Base-by-base conservation (phyloP, 2,888 invertebrate species). In the Oithona nana region DNA sequence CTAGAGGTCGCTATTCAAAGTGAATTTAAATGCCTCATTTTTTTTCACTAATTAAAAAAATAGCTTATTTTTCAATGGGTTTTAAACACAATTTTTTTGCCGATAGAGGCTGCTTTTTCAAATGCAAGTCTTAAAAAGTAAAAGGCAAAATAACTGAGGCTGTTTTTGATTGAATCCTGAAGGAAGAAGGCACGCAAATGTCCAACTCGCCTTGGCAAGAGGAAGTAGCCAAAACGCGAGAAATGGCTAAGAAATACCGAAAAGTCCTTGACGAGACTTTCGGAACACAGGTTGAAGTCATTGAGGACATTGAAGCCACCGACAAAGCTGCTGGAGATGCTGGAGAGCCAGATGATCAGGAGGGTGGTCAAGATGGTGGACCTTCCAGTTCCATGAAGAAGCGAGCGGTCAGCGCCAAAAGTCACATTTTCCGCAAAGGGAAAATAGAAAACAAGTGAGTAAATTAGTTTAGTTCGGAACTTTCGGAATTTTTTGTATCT, bases 331-430 rank as follows among this genome's bases (percentile, higher is more conserved):
- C 39, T 39, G 39, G 16, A 11, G 8, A 39, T 11, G 39, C 39
- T 39, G 39, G 16, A 11, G 39, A 39, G 16, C 8, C 6, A 11
- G 39, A 39, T 11, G 39, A 39, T 6, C 39, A 6, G 16, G 16
- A 6, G 16, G 16, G 16, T 11, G 39, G 39, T 39, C 8, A 6
- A 11, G 8, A 11, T 39, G 6, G 8, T 39, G 8, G 8, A 39
- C 8, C 8, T 6, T 6, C 6, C 16, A 11, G 8, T 6, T 39
- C 39, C 6, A 39, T 39, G 26, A 54, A 54, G 26, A 54, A 54
- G 26, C 3, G 59, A n/a, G 59, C 50, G 13, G 16, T 59, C 28
- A 59, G 59, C 50, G 59, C 59, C n/a, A 59, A 59, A 28, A 28
- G 28, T 11, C 59, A 59, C 6, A 39, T 59, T 28, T 49, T 50